Evolutionary conservation across 2,113 vertebrate species (phyloP), one percentile per base, ranked within the genome.

Genomic region (Cebus imitator): DNA sequence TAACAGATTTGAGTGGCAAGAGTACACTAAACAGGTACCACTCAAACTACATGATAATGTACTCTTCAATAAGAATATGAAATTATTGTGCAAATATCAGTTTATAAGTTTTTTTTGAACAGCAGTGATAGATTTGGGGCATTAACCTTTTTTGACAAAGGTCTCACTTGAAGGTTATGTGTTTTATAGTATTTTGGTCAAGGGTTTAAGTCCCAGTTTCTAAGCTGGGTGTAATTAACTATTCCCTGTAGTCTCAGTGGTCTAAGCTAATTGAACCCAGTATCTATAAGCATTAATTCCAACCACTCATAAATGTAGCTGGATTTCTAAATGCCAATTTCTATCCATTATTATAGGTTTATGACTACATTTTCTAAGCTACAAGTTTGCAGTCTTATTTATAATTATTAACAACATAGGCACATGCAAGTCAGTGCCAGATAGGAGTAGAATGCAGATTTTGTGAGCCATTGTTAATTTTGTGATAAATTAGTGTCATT

Each of bases 381-480:
- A 43, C 17, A 66, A 58, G 78, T 91, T 80, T 89, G 16, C 48
- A 45, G 27, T 70, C 50, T 93, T 78, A 61, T 48, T 96, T 78
- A 50, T 45, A 64, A 66, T 68, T 90, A 30, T 64, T 64, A 30
- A 64, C 50, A 79, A 82, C 72, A 27, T 78, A 87, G 91, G 37
- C 50, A 45, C 85, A 68, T 48, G 66, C 55, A 84, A 64, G 30
- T 80, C 72, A 79, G 35, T 61, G 55, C 73, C 83, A 61, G 64
- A 72, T 32, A 68, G 68, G 35, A 96, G 48, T 86, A n/a, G 55
- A 78, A 95, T 94, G 90, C n/a, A 91, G 45, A 81, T 95, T 95
- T 78, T 95, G 40, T 91, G 90, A 96, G 87, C 86, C 70, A 95
- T 40, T 81, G 61, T 94, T 93, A 94, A n/a, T 89, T 95, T 97